Conservation (phyloP, 2,888 invertebrate species). For the Hymenopus coronatus region DNA sequence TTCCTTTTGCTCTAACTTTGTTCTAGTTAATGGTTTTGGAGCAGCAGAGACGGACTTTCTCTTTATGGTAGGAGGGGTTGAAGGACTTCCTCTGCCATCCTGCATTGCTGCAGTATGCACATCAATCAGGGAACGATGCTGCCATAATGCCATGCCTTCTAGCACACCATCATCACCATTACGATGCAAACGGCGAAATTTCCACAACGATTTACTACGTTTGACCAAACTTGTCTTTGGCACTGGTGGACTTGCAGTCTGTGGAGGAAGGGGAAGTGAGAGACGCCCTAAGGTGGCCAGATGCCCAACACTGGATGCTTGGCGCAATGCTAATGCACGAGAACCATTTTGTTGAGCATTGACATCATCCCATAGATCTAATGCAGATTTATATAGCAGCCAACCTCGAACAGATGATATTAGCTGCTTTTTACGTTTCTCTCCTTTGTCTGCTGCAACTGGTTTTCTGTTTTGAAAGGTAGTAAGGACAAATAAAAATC, state of each 20-base stretch:
- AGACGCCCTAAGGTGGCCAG: conserved; percentile 55
- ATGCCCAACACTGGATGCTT: conserved; percentile 42
- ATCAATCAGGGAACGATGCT: conserved; percentile 78
- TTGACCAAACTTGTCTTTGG: conserved; percentile 57
- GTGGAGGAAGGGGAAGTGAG: conserved; percentile 4
- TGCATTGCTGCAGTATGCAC: conserved; percentile 49
- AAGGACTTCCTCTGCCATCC: conserved; percentile 43
- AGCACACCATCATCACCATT: conserved; percentile 67
- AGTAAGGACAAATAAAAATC: not conserved
- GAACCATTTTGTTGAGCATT: conserved; percentile 38
- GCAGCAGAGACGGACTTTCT: conserved; percentile 43
- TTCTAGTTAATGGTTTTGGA: not conserved
- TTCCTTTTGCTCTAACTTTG: not conserved
- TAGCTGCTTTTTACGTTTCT: conserved; percentile 30
- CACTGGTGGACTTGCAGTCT: conserved; percentile 1
- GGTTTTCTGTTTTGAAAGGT: not conserved
- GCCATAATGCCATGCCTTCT: conserved; percentile 85
- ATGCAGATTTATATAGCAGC: conserved; percentile 47
- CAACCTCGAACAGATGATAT: conserved; percentile 44
- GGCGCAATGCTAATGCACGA: conserved; percentile 20
- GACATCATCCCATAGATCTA: conserved; percentile 48
- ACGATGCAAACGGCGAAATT: conserved; percentile 61
- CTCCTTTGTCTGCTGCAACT: not conserved
- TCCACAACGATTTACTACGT: conserved; percentile 83
- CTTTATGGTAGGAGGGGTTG: conserved; percentile 37